Evolutionary conservation across 2,113 vertebrate genomes (phyloP).

Genomic region (Nothoprocta perdicaria): DNA sequence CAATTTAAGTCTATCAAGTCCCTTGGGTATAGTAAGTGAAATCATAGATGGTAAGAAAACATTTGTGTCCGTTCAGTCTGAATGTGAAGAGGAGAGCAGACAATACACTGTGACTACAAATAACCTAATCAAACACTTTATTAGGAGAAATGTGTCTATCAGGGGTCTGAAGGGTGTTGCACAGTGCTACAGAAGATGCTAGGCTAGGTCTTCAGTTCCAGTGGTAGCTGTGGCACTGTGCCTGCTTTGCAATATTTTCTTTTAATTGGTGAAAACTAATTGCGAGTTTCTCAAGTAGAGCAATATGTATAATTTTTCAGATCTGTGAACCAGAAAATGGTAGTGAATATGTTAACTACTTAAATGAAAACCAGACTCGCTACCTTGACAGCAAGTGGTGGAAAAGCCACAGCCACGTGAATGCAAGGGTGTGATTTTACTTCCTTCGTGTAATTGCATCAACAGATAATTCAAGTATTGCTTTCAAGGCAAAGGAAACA

Average conservation of each 20-base stretch:
- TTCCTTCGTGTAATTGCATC: not conserved
- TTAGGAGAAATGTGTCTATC: not conserved
- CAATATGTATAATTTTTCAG: not conserved
- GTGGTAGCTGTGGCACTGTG: not conserved
- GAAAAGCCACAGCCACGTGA: not conserved
- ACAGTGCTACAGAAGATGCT: not conserved
- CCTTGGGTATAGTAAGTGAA: not conserved
- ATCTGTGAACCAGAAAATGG: not conserved
- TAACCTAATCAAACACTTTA: accelerated
- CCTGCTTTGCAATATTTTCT: not conserved
- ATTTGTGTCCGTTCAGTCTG: not conserved
- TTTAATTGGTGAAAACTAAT: not conserved
- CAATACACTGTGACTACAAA: not conserved
- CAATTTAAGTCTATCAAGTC: not conserved
- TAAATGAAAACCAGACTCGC: not conserved
- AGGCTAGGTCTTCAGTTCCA: not conserved
- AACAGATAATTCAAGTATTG: not conserved
- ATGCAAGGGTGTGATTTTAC: not conserved
- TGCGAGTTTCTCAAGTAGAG: not conserved
- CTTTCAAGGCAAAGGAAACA: not conserved
- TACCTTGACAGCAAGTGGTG: not conserved
- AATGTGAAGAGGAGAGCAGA: not conserved
- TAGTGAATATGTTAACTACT: not conserved
- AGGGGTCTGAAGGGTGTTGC: not conserved
- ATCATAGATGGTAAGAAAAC: not conserved